Percentiles rank a stretch among this genome's conserved stretches.
Evolutionary conservation across 2,797 vertebrate species (phyloP).

Genomic region (Emys orbicularis): DNA sequence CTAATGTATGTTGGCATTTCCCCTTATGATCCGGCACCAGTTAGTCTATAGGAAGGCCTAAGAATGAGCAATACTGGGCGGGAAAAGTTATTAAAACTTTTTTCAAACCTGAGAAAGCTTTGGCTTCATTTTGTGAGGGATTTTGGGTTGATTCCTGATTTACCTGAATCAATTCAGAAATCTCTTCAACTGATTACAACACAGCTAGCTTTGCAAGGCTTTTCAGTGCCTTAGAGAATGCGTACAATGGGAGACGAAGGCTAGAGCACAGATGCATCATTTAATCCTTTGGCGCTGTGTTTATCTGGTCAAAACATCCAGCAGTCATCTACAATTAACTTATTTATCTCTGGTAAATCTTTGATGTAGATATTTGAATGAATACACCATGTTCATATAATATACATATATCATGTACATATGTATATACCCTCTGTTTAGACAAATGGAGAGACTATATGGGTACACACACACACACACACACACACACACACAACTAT

Average conservation of each 20-base stretch:
- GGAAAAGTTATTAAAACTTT: neutral
- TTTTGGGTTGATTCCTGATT: conserved; percentile 25
- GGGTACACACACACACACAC: neutral
- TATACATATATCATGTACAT: neutral
- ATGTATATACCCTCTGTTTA: neutral
- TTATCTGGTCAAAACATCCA: conserved; percentile 22
- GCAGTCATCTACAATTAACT: neutral
- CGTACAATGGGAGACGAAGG: neutral
- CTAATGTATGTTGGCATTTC: neutral
- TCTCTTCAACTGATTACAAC: conserved; percentile 2
- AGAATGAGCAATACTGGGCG: neutral
- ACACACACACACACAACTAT: neutral
- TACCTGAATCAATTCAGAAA: conserved; percentile 23
- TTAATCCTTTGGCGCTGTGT: conserved; percentile 29
- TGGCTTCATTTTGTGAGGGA: neutral
- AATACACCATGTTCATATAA: neutral
- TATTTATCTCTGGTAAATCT: conserved; percentile 34
- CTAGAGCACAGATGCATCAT: neutral
- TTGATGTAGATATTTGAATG: neutral
- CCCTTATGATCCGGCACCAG: rapidly evolving
- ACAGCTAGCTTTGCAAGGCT: neutral
- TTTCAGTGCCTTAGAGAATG: conserved; percentile 47
- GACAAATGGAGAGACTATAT: neutral
- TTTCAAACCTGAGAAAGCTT: conserved; percentile 15
- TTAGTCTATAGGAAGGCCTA: neutral